Conservation (phyloP, 2,797 vertebrate species). For the Sphenodon punctatus region DNA sequence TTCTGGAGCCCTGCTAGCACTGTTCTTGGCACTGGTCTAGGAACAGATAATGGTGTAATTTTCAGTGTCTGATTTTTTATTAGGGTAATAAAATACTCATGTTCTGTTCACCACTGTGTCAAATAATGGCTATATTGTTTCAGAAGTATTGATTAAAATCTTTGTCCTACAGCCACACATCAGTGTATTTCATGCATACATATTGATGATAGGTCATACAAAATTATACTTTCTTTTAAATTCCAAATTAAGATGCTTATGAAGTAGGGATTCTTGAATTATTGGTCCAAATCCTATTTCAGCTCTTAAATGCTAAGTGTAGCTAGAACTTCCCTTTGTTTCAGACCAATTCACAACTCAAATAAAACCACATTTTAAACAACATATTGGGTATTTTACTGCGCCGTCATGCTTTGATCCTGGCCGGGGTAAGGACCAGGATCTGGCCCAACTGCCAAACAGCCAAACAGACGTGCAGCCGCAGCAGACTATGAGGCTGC, state of each 20-base stretch:
- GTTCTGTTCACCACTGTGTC: slow-evolving; percentile 34
- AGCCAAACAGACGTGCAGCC: no score
- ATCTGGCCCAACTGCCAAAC: no score
- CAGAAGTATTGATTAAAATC: slow-evolving; percentile 37
- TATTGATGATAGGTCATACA: slow-evolving; percentile 8
- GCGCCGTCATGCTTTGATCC: no score
- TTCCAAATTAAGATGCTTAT: background rate
- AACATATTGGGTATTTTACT: slow-evolving; percentile 8
- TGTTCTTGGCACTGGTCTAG: background rate
- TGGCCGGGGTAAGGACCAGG: no score
- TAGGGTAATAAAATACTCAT: slow-evolving; percentile 50
- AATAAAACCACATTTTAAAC: background rate
- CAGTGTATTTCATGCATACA: slow-evolving; percentile 5
- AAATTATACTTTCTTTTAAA: background rate
- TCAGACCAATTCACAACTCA: slow-evolving; percentile 17
- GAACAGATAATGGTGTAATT: background rate
- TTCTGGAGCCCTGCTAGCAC: no score
- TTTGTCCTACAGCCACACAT: background rate
- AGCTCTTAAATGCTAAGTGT: slow-evolving; percentile 6
- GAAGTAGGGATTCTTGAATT: slow-evolving; percentile 4
- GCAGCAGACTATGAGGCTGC: no score
- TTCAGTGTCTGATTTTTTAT: slow-evolving; percentile 8
- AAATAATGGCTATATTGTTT: slow-evolving; percentile 42
- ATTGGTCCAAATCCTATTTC: background rate
- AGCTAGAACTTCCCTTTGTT: slow-evolving; percentile 22